These are phyloP conservation scores for Python bivittatus DNA, from an alignment of 2,113 vertebrate genomes.

Conservation along the genomic window DNA sequence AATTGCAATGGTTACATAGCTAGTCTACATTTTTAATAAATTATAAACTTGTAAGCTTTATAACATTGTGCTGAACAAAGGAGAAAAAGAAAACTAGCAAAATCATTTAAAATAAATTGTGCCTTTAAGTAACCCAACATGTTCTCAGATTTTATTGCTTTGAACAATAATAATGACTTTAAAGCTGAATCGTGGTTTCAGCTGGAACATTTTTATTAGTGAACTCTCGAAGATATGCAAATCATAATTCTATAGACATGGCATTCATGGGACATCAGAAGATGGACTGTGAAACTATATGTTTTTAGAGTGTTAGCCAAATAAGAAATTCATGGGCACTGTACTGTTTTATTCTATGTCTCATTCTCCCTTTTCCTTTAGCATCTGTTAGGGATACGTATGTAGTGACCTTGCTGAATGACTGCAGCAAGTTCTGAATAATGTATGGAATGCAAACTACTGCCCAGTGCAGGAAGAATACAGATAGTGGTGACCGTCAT, in stretches of 20 bases:
- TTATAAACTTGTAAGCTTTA: neutral
- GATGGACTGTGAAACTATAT: neutral
- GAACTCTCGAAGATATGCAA: neutral
- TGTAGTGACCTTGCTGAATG: constrained; percentile 49
- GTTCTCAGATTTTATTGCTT: neutral
- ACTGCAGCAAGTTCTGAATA: constrained; percentile 43
- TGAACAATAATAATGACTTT: constrained; percentile 18
- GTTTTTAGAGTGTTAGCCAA: constrained; percentile 12
- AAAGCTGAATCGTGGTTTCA: neutral
- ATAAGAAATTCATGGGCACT: neutral
- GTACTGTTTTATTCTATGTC: constrained; percentile 1
- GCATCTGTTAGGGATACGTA: constrained; percentile 3
- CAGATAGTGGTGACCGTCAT: neutral
- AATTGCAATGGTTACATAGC: neutral
- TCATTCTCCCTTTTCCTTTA: constrained; percentile 3
- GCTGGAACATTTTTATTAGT: constrained; percentile 9
- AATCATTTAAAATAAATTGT: constrained; percentile 19
- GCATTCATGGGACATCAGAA: neutral
- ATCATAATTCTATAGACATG: neutral
- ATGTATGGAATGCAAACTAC: constrained; percentile 35
- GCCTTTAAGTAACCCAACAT: constrained; percentile 8
- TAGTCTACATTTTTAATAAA: neutral
- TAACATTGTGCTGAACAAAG: neutral
- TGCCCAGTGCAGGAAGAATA: constrained; percentile 8
- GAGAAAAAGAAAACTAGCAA: neutral